Evolutionary conservation across 2,888 invertebrate species (phyloP).

Genomic region (Altica lythri): DNA sequence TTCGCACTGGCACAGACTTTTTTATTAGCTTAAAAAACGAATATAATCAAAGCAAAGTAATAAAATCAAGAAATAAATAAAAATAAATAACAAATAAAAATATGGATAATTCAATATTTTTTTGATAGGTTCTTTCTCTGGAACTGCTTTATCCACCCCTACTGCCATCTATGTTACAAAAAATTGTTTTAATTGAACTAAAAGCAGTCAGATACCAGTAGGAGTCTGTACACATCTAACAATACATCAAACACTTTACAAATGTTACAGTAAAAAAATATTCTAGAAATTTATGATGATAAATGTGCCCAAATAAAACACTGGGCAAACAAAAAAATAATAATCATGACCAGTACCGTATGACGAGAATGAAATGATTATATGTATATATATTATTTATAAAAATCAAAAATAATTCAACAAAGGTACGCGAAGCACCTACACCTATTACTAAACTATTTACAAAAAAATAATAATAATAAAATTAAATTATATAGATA

Average conservation of each 20-base stretch:
- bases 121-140: not conserved
- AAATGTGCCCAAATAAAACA: slow-evolving; percentile 36
- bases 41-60: no score
- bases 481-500: not conserved
- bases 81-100: not conserved
- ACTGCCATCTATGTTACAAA: slow-evolving; percentile 22
- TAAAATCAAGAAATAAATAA: no score
- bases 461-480: slow-evolving; percentile 34
- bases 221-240: slow-evolving; percentile 31
- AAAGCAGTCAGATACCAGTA: slow-evolving; percentile 22
- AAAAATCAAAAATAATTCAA: slow-evolving; percentile 51
- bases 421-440: slow-evolving; percentile 55
- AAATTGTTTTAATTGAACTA: slow-evolving; percentile 40
- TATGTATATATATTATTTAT: slow-evolving; percentile 41
- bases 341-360: slow-evolving; percentile 55
- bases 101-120: no score
- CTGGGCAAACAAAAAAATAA: slow-evolving; percentile 32
- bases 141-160: slow-evolving; percentile 14
- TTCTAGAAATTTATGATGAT: slow-evolving; percentile 48
- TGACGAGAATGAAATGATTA: slow-evolving; percentile 54
- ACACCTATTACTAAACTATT: slow-evolving; percentile 45
- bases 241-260: slow-evolving; percentile 49
- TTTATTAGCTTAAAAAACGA: no score
- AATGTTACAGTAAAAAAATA: slow-evolving; percentile 50
- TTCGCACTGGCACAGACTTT: no score